Evolutionary conservation across 2,888 invertebrate species (phyloP).

Genomic region (Tiphia femorata): DNA sequence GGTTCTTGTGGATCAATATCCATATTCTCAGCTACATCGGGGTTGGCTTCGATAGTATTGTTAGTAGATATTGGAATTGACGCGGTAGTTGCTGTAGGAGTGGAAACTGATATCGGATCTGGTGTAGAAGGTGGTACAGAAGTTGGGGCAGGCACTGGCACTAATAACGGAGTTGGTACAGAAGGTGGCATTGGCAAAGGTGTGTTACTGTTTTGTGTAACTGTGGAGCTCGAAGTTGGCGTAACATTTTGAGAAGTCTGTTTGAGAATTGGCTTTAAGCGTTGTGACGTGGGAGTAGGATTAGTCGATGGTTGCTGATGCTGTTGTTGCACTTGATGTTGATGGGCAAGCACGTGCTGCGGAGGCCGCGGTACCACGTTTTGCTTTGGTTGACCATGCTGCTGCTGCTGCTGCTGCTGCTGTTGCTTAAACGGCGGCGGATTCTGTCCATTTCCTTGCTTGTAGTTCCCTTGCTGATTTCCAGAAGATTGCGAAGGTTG

Average conservation of each 20-base stretch:
- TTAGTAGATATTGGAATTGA: background rate
- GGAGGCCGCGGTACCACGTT: conserved; percentile 23
- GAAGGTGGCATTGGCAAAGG: conserved; percentile 9
- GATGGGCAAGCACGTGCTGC: conserved; percentile 38
- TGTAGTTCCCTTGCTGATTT: conserved; percentile 55
- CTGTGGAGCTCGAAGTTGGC: conserved; percentile 5
- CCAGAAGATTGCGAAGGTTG: conserved; percentile 42
- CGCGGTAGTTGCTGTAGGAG: background rate
- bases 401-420: conserved; percentile 27
- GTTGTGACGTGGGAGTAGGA: conserved; percentile 47
- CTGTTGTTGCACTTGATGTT: conserved; percentile 26
- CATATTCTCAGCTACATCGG: conserved; percentile 24
- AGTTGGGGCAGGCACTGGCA: conserved; percentile 10
- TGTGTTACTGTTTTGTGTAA: conserved; percentile 15
- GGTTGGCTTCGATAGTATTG: conserved; percentile 17
- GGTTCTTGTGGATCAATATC: too few species aligned
- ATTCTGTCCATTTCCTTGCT: conserved; percentile 46
- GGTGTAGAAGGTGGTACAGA: conserved; percentile 18
- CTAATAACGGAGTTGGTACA: conserved; percentile 17
- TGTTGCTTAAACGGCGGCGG: conserved; percentile 46
- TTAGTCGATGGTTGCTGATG: conserved; percentile 24
- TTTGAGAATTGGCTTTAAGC: conserved; percentile 65
- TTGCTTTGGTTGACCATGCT: conserved; percentile 22
- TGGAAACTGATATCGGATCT: conserved; percentile 7
- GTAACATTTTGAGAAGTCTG: conserved; percentile 34